Percentiles rank a stretch among this genome's conserved stretches.
phyloP scores from a whole-genome alignment of 2,113 vertebrate genomes.

The Siniperca chuatsi region DNA sequence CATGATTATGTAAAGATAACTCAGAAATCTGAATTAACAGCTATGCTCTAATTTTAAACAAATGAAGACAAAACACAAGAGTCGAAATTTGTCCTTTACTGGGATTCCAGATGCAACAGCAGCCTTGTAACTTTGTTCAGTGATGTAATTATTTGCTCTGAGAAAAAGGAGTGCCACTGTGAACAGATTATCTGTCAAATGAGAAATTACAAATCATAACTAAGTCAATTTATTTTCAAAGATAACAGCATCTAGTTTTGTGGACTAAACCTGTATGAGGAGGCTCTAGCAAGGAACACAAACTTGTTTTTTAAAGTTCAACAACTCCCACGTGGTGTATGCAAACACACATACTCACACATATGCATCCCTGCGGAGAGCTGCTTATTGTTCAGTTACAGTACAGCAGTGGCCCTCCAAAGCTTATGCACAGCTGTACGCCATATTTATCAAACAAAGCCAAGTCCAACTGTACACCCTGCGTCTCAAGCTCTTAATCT shows the following conservation, averaged over 20 bases:
- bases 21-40: neutral
- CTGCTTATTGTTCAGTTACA: constrained; percentile 71
- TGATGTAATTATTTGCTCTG: too few relatives aligned
- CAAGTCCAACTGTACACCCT: constrained; percentile 68
- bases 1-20: neutral
- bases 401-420: constrained; percentile 46
- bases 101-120: neutral
- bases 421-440: constrained; percentile 73
- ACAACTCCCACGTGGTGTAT: constrained; percentile 44
- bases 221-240: neutral
- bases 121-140: neutral
- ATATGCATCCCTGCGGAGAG: constrained; percentile 36
- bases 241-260: neutral
- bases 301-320: constrained; percentile 40
- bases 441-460: constrained; percentile 75
- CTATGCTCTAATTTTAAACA: neutral
- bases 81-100: neutral
- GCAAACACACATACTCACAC: constrained; percentile 18
- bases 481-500: constrained; percentile 77
- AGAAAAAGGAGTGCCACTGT: too few relatives aligned
- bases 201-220: neutral
- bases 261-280: constrained; percentile 13
- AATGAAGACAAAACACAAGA: neutral
- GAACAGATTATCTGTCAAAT: constrained; percentile 7
- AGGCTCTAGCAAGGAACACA: constrained; percentile 32